Conservation (phyloP, 2,797 vertebrate species). For the Neomorphus geoffroyi region DNA sequence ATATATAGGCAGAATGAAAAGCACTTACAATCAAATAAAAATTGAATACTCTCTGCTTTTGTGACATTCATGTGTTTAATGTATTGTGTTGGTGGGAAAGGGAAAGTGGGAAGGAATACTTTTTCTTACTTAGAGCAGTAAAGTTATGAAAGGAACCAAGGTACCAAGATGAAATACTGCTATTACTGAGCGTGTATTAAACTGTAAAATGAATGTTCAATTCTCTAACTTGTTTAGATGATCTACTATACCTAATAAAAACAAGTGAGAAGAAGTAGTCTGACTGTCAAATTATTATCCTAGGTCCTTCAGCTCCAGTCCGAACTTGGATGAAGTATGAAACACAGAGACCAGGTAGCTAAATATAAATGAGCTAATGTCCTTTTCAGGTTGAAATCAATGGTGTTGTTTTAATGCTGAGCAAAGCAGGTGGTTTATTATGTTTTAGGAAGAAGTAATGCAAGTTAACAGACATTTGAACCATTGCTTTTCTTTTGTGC, state of each 20-base stretch:
- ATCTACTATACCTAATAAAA: neutral
- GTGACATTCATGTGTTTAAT: neutral
- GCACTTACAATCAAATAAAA: neutral
- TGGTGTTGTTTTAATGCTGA: neutral
- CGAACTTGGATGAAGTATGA: neutral
- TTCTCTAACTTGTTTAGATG: neutral
- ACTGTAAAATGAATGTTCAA: neutral
- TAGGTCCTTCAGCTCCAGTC: constrained; percentile 22
- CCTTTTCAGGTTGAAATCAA: neutral
- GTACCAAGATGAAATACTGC: neutral
- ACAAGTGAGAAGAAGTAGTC: neutral
- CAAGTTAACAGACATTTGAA: neutral
- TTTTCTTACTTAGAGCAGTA: neutral
- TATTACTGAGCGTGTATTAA: neutral
- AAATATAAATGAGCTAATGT: neutral
- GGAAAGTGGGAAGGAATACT: neutral
- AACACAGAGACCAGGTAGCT: constrained; percentile 29
- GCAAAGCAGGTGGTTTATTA: neutral
- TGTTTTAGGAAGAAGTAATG: neutral
- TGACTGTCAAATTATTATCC: constrained; percentile 38
- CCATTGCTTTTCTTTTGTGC: neutral
- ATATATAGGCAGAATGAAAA: neutral
- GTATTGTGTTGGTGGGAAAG: neutral
- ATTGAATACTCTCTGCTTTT: neutral
- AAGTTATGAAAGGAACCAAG: neutral